phyloP scores from a whole-genome alignment of 1,140 invertebrate genomes.

The Leptonema lineaticorne region DNA sequence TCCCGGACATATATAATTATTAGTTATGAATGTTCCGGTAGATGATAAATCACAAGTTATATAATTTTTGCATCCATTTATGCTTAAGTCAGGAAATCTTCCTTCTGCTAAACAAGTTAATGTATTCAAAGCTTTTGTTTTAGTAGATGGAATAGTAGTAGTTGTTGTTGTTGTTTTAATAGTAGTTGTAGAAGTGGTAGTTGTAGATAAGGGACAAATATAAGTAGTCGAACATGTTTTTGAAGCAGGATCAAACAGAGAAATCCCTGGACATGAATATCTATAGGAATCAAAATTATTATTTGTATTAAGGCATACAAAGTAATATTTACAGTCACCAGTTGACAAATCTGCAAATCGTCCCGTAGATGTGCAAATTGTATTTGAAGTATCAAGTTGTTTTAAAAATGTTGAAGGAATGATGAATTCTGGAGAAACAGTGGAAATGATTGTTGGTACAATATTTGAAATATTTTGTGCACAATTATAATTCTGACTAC shows the following conservation, averaged over 20 bases:
- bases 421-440: background rate
- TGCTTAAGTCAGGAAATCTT: background rate
- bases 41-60: background rate
- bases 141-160: background rate
- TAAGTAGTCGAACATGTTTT: conserved; percentile 1
- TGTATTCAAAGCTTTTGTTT: background rate
- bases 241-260: conserved; percentile 6
- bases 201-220: background rate
- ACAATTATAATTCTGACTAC: background rate
- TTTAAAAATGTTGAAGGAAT: background rate
- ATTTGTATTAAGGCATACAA: conserved; percentile 5
- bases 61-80: background rate
- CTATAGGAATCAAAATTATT: background rate
- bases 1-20: conserved; percentile 1
- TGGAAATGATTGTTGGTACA: background rate
- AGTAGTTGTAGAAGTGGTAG: background rate
- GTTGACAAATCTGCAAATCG: background rate
- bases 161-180: background rate
- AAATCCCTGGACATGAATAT: background rate
- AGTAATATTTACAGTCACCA: conserved; percentile 21
- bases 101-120: background rate
- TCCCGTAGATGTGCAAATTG: background rate
- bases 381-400: too few relatives aligned
- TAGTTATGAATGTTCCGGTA: background rate
- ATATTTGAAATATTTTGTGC: background rate